These are phyloP conservation scores for Noctua fimbriata DNA, from an alignment of 2,888 invertebrate genomes.

Conservation along the genomic window DNA sequence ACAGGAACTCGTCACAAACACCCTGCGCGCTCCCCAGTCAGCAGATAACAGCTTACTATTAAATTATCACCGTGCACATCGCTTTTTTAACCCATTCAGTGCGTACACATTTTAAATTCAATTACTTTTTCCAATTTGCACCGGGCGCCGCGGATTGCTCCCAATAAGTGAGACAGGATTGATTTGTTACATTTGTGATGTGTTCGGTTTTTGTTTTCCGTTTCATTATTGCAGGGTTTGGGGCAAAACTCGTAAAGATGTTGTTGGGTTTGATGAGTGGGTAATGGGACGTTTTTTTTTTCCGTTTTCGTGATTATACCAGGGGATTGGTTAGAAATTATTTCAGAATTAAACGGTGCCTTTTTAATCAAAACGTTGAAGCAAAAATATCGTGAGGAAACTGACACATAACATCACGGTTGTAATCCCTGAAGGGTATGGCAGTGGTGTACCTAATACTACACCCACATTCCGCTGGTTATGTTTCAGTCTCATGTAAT, in stretches of 20 bases:
- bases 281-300: neutral
- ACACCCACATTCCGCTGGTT: too few relatives aligned
- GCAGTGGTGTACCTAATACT: too few relatives aligned
- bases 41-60: constrained; percentile 64
- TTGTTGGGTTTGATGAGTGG: neutral
- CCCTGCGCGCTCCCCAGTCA: constrained; percentile 23
- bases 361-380: too few relatives aligned
- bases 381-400: too few relatives aligned
- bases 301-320: neutral
- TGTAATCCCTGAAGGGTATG: too few relatives aligned
- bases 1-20: constrained; percentile 40
- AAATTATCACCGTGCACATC: constrained; percentile 68
- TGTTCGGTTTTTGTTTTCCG: constrained; percentile 51
- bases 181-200: constrained; percentile 69
- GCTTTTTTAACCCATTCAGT: constrained; percentile 62
- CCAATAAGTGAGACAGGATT: constrained; percentile 69
- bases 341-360: neutral
- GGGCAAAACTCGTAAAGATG: neutral
- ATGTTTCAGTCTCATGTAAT: too few relatives aligned
- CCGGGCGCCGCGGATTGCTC: constrained; percentile 67
- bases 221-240: constrained; percentile 36
- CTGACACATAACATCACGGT: too few relatives aligned
- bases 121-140: constrained; percentile 79
- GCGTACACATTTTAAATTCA: constrained; percentile 78
- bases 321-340: neutral